Percentiles rank a stretch among this genome's conserved stretches.
Evolutionary conservation across 1,140 invertebrate genomes (phyloP).

Genomic region (Drosophila rhopaloa): DNA sequence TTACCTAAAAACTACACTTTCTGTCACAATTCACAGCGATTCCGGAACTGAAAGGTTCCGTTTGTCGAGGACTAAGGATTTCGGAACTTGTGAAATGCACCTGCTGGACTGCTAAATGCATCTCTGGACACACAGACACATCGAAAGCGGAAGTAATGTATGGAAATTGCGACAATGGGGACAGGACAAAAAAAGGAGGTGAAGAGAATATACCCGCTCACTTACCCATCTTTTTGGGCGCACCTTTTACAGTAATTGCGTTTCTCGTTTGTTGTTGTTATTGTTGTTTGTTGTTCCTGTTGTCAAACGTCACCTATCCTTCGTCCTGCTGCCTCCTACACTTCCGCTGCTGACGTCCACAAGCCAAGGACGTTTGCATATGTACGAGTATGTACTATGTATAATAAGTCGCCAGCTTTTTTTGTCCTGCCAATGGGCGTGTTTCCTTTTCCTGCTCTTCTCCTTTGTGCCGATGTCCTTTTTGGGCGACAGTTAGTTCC

Average conservation of each 20-base stretch:
- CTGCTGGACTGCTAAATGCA: conserved; percentile 13
- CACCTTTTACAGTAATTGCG: conserved; percentile 59
- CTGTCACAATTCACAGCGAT: background rate
- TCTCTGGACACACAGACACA: conserved; percentile 10
- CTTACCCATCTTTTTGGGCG: conserved; percentile 75
- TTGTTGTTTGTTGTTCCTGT: conserved; percentile 6
- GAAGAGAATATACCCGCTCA: conserved; percentile 27
- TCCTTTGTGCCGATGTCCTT: conserved; percentile 31
- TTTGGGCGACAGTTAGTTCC: conserved; percentile 14
- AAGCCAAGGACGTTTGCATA: conserved; percentile 38
- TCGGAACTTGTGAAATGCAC: conserved; percentile 33
- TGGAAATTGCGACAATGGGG: conserved; percentile 60
- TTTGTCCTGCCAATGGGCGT: conserved; percentile 19
- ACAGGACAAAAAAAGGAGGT: conserved; percentile 6
- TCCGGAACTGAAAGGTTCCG: background rate
- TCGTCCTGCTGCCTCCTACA: conserved; percentile 15
- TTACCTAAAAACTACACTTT: background rate
- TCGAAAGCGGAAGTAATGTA: conserved; percentile 30
- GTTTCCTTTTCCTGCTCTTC: conserved; percentile 9
- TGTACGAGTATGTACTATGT: conserved; percentile 1
- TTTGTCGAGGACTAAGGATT: conserved; percentile 1
- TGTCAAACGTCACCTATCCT: conserved; percentile 19
- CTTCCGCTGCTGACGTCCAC: conserved; percentile 18
- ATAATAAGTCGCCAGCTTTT: background rate
- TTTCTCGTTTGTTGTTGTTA: conserved; percentile 31